Evolutionary conservation across 2,888 invertebrate species (phyloP).

Genomic region (Cheilosia vernalis): DNA sequence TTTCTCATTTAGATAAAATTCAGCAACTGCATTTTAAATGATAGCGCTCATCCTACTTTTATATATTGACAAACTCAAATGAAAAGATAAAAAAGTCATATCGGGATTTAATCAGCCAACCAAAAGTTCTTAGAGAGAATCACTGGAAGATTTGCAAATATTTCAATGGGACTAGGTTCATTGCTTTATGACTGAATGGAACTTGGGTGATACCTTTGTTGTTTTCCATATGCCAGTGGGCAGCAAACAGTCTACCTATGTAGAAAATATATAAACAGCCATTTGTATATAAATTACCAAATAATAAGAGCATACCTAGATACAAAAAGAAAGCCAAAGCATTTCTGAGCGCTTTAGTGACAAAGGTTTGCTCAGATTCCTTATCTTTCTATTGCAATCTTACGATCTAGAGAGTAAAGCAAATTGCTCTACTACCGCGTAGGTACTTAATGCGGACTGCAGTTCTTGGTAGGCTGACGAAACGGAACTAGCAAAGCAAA

Average conservation of each 20-base stretch:
- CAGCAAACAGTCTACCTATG: slow-evolving; percentile 9
- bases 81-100: slow-evolving; percentile 22
- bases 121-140: slow-evolving; percentile 28
- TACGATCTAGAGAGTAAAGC: slow-evolving; percentile 14
- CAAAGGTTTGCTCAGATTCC: slow-evolving; percentile 17
- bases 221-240: slow-evolving; percentile 7
- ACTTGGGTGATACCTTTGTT: neutral
- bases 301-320: slow-evolving; percentile 5
- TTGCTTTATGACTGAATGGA: slow-evolving; percentile 11
- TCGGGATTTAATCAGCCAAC: slow-evolving; percentile 24
- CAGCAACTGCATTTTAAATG: slow-evolving; percentile 21
- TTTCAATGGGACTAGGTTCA: neutral
- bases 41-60: slow-evolving; percentile 20
- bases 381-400: slow-evolving; percentile 42
- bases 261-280: neutral
- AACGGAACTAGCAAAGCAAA: slow-evolving; percentile 13
- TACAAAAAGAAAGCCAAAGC: slow-evolving; percentile 10
- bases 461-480: slow-evolving; percentile 2
- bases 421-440: slow-evolving; percentile 18
- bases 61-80: slow-evolving; percentile 25
- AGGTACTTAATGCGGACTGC: slow-evolving; percentile 10
- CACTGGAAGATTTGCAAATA: slow-evolving; percentile 22
- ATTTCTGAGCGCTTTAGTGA: slow-evolving; percentile 1
- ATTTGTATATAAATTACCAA: neutral
- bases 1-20: slow-evolving; percentile 29